Evolutionary conservation across 2,888 invertebrate species (phyloP).

Genomic region (Pristionchus entomophagus): DNA sequence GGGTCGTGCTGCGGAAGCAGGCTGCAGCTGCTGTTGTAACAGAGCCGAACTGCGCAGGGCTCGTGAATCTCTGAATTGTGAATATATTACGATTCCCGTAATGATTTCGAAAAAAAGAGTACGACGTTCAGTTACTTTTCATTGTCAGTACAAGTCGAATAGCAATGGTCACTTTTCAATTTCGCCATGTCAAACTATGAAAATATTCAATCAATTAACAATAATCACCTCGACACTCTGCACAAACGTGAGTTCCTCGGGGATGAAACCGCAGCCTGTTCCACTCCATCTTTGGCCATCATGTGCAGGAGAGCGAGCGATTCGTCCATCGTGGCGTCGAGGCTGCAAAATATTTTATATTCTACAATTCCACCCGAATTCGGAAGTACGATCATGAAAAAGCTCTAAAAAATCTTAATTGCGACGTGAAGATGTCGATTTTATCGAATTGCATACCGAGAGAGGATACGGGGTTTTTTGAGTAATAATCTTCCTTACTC

Average conservation of each 20-base stretch:
- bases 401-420: too few relatives aligned
- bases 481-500: neutral
- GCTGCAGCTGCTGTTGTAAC: neutral
- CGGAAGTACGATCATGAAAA: too few relatives aligned
- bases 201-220: neutral
- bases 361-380: too few relatives aligned
- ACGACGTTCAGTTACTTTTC: neutral
- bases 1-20: neutral
- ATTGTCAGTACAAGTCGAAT: neutral
- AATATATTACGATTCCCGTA: neutral
- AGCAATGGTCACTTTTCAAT: neutral
- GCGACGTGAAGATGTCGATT: too few relatives aligned
- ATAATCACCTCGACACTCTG: neutral
- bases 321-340: conserved; percentile 31
- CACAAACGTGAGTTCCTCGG: conserved; percentile 1
- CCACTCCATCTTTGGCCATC: conserved; percentile 2
- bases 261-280: neutral
- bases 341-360: neutral
- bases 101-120: too few relatives aligned
- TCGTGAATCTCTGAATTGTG: neutral
- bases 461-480: neutral
- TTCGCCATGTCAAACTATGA: too few relatives aligned
- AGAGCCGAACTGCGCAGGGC: neutral
- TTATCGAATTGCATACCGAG: too few relatives aligned
- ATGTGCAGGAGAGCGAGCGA: neutral